phyloP scores from a whole-genome alignment of 2,888 invertebrate genomes.

The Drosophila anomalata region DNA sequence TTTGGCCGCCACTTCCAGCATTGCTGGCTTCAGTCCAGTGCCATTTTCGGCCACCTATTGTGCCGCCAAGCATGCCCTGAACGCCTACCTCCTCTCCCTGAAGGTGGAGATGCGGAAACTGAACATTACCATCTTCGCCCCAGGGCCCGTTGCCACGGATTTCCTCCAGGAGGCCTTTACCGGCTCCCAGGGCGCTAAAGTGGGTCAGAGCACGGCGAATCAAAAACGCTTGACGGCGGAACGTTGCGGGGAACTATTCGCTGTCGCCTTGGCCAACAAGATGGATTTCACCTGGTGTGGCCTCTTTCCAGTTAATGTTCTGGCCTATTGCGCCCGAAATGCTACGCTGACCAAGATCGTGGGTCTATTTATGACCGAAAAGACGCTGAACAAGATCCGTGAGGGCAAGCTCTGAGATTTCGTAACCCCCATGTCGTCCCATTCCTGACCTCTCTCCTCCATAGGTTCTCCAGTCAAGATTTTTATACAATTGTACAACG shows the following conservation, averaged over 20 bases:
- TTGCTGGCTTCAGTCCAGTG: slow-evolving; percentile 88
- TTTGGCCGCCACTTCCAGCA: slow-evolving; percentile 90
- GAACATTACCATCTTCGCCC: slow-evolving; percentile 88
- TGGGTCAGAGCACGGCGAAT: slow-evolving; percentile 82
- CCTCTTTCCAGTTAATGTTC: slow-evolving; percentile 86
- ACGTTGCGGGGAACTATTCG: slow-evolving; percentile 86
- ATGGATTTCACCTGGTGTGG: slow-evolving; percentile 89
- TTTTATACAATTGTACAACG: slow-evolving; percentile 35
- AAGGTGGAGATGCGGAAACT: slow-evolving; percentile 86
- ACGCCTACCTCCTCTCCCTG: slow-evolving; percentile 90
- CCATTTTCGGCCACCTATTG: slow-evolving; percentile 89
- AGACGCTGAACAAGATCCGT: slow-evolving; percentile 74
- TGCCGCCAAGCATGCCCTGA: slow-evolving; percentile 90
- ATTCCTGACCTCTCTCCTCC: slow-evolving; percentile 10
- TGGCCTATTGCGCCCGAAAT: slow-evolving; percentile 86
- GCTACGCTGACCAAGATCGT: slow-evolving; percentile 82
- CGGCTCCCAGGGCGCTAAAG: slow-evolving; percentile 85
- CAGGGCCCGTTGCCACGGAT: slow-evolving; percentile 90
- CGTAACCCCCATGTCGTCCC: neutral
- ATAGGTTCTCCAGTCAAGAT: slow-evolving; percentile 22
- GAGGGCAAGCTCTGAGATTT: slow-evolving; percentile 72
- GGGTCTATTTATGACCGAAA: slow-evolving; percentile 63
- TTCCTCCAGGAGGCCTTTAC: slow-evolving; percentile 89
- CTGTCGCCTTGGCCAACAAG: slow-evolving; percentile 86
- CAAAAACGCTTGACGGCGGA: slow-evolving; percentile 85